Base-by-base conservation (phyloP, 2,113 vertebrate species). In the Festucalex cinctus region DNA sequence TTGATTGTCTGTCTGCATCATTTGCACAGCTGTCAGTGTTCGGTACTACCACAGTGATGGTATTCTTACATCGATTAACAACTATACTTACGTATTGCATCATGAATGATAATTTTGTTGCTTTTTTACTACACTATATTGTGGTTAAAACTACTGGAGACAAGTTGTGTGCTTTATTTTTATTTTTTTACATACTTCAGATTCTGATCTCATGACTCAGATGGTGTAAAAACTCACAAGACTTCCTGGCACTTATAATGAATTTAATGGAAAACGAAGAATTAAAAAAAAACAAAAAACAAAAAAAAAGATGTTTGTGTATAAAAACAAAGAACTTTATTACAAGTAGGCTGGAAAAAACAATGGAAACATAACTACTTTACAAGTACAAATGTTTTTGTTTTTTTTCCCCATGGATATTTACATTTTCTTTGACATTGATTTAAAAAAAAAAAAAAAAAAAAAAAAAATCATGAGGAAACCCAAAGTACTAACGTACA, bases 241-340 rank as follows among this genome's bases (percentile, higher is more conserved):
- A 77, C 85, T 69, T 75, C 66, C 41, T 77, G 76, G 70, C 86
- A 82, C 78, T 83, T 80, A 79, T 59, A 83, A 86, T 56, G 26
- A 44, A 80, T 89, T 86, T 88, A 85, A 85, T 84, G 77, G 75
- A 68, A 74, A 65, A 43, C 36, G 35, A 60, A 36, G 20, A 58
- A 36, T 60, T 43, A 69, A 71, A 13, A 8, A 66, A 77, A 39
- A 60, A n/a, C n/a, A n/a, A n/a, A 51, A 60, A 69, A 85, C 85
- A 51, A 61, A 70, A 86, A 87, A 86, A 75, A 68, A 84, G 86
- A 79, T 81, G 71, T 82, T 76, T 82, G 86, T 90, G 85, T 91
- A 92, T 91, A 92, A 93, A 95, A 96, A 94, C 93, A 88, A 88
- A 88, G 94, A 92, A 94, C 90, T 95, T 95, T 96, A 95, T 95